Evolutionary conservation across 1,140 invertebrate species (phyloP).

Genomic region (Gonioctena quinquepunctata): DNA sequence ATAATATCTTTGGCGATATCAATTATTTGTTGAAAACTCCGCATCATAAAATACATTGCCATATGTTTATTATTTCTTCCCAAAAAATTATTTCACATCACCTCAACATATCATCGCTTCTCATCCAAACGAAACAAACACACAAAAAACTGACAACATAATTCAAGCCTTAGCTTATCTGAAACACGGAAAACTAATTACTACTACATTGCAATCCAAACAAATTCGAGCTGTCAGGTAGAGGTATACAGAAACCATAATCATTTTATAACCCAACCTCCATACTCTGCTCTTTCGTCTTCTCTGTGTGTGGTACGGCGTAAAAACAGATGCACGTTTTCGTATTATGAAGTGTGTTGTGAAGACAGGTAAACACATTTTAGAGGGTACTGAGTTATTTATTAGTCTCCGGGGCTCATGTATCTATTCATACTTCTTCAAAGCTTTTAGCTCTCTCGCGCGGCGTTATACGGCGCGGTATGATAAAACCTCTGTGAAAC

Average conservation of each 20-base stretch:
- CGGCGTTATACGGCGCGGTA: not conserved
- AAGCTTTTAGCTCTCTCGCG: not conserved
- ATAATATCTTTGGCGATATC: no score
- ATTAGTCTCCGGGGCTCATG: not conserved
- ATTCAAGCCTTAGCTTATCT: not conserved
- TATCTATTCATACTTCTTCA: not conserved
- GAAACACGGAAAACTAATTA: not conserved
- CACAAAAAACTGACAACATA: no score
- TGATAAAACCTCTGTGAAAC: not conserved
- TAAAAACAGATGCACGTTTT: constrained; percentile 6
- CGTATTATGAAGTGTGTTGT: not conserved
- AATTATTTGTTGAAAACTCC: no score
- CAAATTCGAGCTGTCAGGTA: not conserved
- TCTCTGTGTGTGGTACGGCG: not conserved
- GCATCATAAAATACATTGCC: no score
- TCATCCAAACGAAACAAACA: no score
- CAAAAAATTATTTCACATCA: no score
- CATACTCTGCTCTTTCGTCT: not conserved
- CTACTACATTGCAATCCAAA: not conserved
- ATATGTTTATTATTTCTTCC: no score
- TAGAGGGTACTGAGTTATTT: not conserved
- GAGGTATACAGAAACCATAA: constrained; percentile 1
- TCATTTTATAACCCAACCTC: not conserved
- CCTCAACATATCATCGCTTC: no score
- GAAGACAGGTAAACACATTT: constrained; percentile 1